A percentile compares a stretch with the other conserved stretches of the same genome.
Conservation (phyloP, 2,113 vertebrate species). For the Macroglossus sobrinus region DNA sequence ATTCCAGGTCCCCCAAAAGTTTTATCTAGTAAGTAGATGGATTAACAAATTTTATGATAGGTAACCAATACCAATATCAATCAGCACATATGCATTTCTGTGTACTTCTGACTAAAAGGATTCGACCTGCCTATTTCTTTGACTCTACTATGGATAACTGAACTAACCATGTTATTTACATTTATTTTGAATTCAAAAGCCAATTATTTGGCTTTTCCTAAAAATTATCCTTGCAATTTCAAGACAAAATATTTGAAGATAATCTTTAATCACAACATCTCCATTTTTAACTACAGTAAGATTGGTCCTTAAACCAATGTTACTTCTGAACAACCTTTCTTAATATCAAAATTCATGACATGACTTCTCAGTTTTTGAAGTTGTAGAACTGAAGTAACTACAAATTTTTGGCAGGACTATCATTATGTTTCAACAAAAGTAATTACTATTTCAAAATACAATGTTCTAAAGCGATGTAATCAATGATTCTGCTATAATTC, state of each 20-base stretch:
- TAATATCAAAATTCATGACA: slow-evolving; percentile 14
- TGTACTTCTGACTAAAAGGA: not conserved
- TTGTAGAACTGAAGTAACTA: not conserved
- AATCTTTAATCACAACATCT: not conserved
- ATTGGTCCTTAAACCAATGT: not conserved
- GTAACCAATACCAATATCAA: not conserved
- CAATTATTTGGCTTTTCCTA: not conserved
- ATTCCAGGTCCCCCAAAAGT: not conserved
- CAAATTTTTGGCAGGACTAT: not conserved
- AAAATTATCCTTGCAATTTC: not conserved
- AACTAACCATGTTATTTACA: not conserved
- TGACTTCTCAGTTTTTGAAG: slow-evolving; percentile 31
- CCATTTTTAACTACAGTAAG: slow-evolving; percentile 5
- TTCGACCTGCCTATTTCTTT: not conserved
- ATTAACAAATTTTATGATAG: not conserved
- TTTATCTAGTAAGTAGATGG: not conserved
- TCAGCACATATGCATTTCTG: not conserved
- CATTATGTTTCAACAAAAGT: slow-evolving; percentile 32
- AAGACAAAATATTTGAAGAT: slow-evolving; percentile 31
- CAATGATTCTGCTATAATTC: slow-evolving; percentile 14
- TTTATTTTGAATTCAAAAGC: slow-evolving; percentile 21
- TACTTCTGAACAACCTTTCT: slow-evolving; percentile 1
- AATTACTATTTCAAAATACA: not conserved
- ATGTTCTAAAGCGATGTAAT: slow-evolving; percentile 10
- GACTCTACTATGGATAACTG: not conserved